Evolutionary conservation across 35 echinoderm and acorn worm species (phyloP), one percentile per base, ranked within the genome.

Genomic region (Holothuria glaberrima): DNA sequence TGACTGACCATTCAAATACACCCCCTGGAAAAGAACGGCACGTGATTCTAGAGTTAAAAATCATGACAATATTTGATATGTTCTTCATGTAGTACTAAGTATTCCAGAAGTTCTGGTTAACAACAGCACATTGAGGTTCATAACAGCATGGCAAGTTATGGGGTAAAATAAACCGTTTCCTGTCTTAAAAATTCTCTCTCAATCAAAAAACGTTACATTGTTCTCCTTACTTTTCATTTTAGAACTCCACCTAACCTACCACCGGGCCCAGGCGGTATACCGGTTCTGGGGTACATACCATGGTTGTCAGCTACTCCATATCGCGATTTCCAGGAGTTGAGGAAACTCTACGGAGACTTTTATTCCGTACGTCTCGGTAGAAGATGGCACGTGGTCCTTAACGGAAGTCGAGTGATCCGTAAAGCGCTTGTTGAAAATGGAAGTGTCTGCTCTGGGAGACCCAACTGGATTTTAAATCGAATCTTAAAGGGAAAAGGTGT

Each of bases 271-370:
- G 36, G 16, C 16, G 95, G 95, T 41, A 58, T 97, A 22, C 95
- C 95, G 13, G 6, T 97, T 4, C 58, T 97, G 18, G 95, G 95
- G n/a, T 94, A 94, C 79, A 76, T 97, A 48, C 94, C 94, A 26
- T 95, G 92, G 70, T 79, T 97, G 36, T 71, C 81, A 34, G 35
- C 34, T 2, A 86, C 60, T 59, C 88, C 75, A 18, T 91, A 80
- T 71, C 59, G 80, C 29, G 65, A 88, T 59, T 90, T 92, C 76
- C 91, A 95, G 34, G 68, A 84, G 44, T 10, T 72, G 48, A 38
- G 34, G 45, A 65, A 58, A 48, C 81, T 89, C 36, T 91, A 94
- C 77, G 95, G 95, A 14, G 74, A 82, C 67, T 48, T 97, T 5
- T 97, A 91, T 89, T 91, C 88, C 30, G 26, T 97, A 6, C 82